phyloP scores from a whole-genome alignment of 2,113 vertebrate genomes.

The Synchiropus splendidus region DNA sequence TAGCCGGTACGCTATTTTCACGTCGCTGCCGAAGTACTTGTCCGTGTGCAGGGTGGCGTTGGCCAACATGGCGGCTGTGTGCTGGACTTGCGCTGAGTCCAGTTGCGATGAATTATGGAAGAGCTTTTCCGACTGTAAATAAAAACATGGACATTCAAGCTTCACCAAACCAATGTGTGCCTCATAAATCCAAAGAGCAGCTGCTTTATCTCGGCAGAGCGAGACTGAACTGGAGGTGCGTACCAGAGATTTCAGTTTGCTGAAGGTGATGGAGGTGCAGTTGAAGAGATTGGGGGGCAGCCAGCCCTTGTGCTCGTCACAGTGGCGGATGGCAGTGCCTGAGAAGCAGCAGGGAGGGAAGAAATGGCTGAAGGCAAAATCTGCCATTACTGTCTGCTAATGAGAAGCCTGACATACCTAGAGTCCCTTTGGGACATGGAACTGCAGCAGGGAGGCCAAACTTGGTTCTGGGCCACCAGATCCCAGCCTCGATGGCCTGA shows the following conservation, averaged over 20 bases:
- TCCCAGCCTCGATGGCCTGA: constrained; percentile 79
- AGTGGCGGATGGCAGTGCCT: constrained; percentile 90
- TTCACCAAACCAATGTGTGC: too few relatives aligned
- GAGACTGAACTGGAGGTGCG: too few relatives aligned
- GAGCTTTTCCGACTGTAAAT: constrained; percentile 70
- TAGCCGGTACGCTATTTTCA: constrained; percentile 80
- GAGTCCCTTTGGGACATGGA: constrained; percentile 83
- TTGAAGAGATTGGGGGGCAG: constrained; percentile 90
- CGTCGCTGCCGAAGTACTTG: constrained; percentile 80
- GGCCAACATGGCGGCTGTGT: constrained; percentile 69
- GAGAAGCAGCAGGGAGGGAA: constrained; percentile 10
- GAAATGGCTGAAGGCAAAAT: constrained; percentile 29
- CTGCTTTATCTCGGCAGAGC: too few relatives aligned
- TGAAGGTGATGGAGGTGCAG: constrained; percentile 82
- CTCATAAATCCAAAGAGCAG: too few relatives aligned
- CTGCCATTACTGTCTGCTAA: constrained; percentile 46
- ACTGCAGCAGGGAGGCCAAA: constrained; percentile 88
- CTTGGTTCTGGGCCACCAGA: constrained; percentile 95
- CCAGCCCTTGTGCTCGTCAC: constrained; percentile 93
- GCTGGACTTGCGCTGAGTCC: constrained; percentile 68
- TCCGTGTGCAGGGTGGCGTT: constrained; percentile 72
- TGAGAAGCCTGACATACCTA: constrained; percentile 67
- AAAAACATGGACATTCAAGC: too few relatives aligned
- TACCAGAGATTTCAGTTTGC: constrained; percentile 78
- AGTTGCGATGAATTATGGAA: constrained; percentile 68